phyloP scores from a whole-genome alignment of 2,797 vertebrate species.

The Pseudochirops cupreus region DNA sequence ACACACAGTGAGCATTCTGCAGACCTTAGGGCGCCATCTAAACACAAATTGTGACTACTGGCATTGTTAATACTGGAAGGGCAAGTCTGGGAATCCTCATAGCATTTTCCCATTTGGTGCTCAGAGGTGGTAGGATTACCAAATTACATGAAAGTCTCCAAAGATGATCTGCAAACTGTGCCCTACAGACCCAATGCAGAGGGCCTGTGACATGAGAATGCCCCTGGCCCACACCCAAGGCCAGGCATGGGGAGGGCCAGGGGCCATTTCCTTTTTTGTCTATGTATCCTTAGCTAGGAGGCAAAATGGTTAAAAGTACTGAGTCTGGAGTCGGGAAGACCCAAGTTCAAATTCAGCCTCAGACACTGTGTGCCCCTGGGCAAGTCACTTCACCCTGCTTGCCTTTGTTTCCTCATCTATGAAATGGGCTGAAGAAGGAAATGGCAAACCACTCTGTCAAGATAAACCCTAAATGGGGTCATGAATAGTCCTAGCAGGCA shows the following conservation, averaged over 20 bases:
- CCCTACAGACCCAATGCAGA: not conserved
- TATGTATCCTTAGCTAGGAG: too few relatives aligned
- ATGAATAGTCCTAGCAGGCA: too few relatives aligned
- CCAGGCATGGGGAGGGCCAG: not conserved
- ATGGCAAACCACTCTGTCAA: too few relatives aligned
- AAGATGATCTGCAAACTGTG: not conserved
- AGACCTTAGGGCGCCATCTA: not conserved
- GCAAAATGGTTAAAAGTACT: too few relatives aligned
- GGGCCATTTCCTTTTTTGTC: not conserved
- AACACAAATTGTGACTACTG: not conserved
- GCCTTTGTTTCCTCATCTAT: too few relatives aligned
- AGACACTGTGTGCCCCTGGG: too few relatives aligned
- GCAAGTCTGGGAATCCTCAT: not conserved
- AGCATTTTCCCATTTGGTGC: not conserved
- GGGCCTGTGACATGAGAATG: not conserved
- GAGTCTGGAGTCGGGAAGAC: too few relatives aligned
- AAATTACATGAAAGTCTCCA: not conserved
- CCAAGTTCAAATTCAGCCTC: too few relatives aligned
- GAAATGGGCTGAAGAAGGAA: too few relatives aligned
- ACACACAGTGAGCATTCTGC: not conserved
- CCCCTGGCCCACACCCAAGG: not conserved
- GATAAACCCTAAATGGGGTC: too few relatives aligned
- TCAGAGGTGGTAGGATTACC: not conserved
- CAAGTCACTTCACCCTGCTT: too few relatives aligned
- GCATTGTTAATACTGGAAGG: too few relatives aligned